These are phyloP conservation scores for Pristionchus arcanus DNA, from an alignment of 2,888 invertebrate genomes.

Conservation along the genomic window DNA sequence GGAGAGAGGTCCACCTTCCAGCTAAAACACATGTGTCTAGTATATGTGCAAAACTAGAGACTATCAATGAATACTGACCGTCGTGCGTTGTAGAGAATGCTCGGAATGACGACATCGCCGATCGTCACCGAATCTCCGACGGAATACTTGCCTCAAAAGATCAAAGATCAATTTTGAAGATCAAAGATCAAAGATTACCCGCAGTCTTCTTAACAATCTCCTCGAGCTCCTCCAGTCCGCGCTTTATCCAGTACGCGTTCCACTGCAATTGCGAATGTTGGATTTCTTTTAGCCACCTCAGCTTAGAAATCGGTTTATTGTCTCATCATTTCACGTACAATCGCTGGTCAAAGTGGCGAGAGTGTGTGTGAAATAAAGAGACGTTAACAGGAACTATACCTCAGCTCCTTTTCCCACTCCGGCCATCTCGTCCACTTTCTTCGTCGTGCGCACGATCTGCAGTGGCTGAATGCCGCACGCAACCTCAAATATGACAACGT, in stretches of 20 bases:
- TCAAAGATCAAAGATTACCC: conserved; percentile 68
- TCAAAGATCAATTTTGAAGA: background rate
- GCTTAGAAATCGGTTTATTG: too few species aligned
- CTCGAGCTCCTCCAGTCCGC: conserved; percentile 83
- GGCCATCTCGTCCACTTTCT: conserved; percentile 56
- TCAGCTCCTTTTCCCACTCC: conserved; percentile 61
- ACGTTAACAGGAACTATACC: too few species aligned
- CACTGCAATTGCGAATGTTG: conserved; percentile 62
- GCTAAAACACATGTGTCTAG: background rate
- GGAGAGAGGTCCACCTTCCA: conserved; percentile 31
- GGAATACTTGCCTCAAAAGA: conserved; percentile 73
- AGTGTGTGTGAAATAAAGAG: too few species aligned
- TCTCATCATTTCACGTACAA: too few species aligned
- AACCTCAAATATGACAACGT: background rate
- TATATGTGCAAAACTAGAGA: too few species aligned
- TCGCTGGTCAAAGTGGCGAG: too few species aligned
- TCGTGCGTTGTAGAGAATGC: conserved; percentile 94
- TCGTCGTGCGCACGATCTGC: conserved; percentile 1
- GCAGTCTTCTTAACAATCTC: conserved; percentile 89
- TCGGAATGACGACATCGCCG: conserved; percentile 95
- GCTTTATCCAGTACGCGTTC: conserved; percentile 83
- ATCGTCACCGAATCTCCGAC: conserved; percentile 94
- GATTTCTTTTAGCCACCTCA: too few species aligned
- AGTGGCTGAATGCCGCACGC: conserved; percentile 47
- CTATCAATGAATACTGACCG: conserved; percentile 83